phyloP scores from a whole-genome alignment of 1,140 invertebrate species.

The Lanistes nyassanus region DNA sequence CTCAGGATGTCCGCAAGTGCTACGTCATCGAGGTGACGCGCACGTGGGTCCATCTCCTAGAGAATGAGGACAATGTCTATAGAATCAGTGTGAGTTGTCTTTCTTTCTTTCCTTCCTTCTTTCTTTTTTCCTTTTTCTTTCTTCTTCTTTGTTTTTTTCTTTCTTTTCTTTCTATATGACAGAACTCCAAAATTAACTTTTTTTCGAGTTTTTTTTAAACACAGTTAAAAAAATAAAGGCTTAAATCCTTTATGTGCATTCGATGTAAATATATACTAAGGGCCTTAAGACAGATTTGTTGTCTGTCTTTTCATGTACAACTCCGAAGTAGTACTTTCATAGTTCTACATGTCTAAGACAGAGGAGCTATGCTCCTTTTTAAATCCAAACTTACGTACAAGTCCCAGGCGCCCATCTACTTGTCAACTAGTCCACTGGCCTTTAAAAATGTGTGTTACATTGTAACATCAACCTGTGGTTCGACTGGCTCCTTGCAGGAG shows the following conservation, averaged over 20 bases:
- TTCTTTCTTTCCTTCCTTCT: too few species aligned
- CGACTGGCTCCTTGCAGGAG: neutral
- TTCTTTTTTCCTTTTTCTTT: too few species aligned
- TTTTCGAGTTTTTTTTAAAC: too few species aligned
- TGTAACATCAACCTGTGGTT: neutral
- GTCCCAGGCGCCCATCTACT: too few species aligned
- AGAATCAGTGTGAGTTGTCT: constrained; percentile 12
- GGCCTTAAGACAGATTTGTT: too few species aligned
- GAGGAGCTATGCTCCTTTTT: neutral
- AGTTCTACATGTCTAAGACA: neutral
- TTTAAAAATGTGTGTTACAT: neutral
- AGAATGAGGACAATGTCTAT: neutral
- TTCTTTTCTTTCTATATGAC: too few species aligned
- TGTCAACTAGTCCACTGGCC: too few species aligned
- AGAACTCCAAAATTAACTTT: too few species aligned
- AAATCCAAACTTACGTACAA: neutral
- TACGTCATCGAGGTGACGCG: constrained; percentile 1
- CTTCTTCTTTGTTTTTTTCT: too few species aligned
- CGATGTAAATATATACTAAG: too few species aligned
- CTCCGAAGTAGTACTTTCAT: neutral
- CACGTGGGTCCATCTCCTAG: neutral
- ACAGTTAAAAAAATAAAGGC: too few species aligned
- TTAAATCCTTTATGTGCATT: too few species aligned
- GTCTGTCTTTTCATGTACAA: neutral
- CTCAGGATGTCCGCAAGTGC: neutral